phyloP scores from a whole-genome alignment of 2,113 vertebrate genomes.

The Falco punctatus region DNA sequence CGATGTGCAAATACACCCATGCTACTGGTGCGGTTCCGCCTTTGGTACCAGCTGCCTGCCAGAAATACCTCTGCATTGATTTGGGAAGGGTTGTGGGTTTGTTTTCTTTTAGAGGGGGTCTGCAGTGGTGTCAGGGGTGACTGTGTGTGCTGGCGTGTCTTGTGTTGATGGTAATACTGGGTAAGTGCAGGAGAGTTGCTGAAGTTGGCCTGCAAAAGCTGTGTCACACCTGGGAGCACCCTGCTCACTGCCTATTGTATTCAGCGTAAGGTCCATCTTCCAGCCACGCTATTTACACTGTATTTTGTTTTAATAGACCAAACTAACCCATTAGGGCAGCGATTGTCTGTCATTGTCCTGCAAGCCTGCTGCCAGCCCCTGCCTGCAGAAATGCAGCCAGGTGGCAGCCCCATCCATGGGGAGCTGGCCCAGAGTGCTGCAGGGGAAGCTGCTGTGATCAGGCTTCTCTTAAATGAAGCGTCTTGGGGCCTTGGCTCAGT shows the following conservation, averaged over 20 bases:
- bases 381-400: background rate
- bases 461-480: background rate
- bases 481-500: background rate
- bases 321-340: background rate
- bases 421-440: background rate
- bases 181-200: background rate
- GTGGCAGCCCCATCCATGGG: too few species aligned
- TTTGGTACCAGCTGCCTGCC: rapidly evolving
- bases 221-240: background rate
- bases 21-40: rapidly evolving
- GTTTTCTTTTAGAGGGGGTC: too few species aligned
- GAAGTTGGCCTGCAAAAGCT: too few species aligned
- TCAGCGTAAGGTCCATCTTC: background rate
- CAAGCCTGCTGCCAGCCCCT: background rate
- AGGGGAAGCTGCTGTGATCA: background rate
- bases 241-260: rapidly evolving
- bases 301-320: background rate
- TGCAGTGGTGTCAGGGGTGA: background rate
- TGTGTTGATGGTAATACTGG: background rate
- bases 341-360: background rate
- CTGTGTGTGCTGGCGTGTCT: background rate
- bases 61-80: too few species aligned
- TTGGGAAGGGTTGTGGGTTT: background rate
- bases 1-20: rapidly evolving
- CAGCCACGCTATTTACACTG: background rate